Evolutionary conservation across 2,797 vertebrate genomes (phyloP), one percentile per base, ranked within the genome.

Genomic region (Hyperoplus immaculatus): DNA sequence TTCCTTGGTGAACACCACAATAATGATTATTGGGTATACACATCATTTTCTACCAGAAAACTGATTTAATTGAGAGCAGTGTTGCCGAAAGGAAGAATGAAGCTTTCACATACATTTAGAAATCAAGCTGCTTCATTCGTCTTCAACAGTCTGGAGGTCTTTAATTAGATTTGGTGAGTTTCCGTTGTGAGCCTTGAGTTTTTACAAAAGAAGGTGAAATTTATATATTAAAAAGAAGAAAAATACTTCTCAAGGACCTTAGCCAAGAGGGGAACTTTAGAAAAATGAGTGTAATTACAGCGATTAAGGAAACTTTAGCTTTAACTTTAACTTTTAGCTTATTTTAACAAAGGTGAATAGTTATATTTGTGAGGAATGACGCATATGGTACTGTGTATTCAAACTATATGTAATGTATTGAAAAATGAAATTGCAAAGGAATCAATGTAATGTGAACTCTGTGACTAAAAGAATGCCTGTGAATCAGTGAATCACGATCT

Each of bases 101-200:
- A 5, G 1, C 43, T 58, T 72, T 54, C 15, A 49, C 5, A 1
- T 47, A 38, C 13, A 4, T 46, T 60, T 3, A 47, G 21, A 58
- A 71, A 57, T 66, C 36, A 36, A 54, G 36, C 8, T 6, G 11
- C 42, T 12, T 38, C 36, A 36, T 54, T 47, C 43, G 58, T 64
- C 18, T 7, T 10, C 64, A 74, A 46, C 36, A 49, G 18, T 41
- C 68, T 64, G 16, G 14, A 41, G 45, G 55, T 54, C 16, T 61
- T 43, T 64, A 18, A 14, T 72, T 67, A 53, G 56, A n/a, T 60
- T 12, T 9, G 62, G 64, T 46, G 50, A 80, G 55, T n/a, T 49
- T 9, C 61, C 38, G n/a, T 14, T 4, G 49, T n/a, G 43, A 77
- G 16, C 72, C 54, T 70, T 73, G 69, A 67, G 62, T 79, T 55